These are phyloP conservation scores for Punctoribates punctum DNA, from an alignment of 2,888 invertebrate genomes.

Conservation along the genomic window DNA sequence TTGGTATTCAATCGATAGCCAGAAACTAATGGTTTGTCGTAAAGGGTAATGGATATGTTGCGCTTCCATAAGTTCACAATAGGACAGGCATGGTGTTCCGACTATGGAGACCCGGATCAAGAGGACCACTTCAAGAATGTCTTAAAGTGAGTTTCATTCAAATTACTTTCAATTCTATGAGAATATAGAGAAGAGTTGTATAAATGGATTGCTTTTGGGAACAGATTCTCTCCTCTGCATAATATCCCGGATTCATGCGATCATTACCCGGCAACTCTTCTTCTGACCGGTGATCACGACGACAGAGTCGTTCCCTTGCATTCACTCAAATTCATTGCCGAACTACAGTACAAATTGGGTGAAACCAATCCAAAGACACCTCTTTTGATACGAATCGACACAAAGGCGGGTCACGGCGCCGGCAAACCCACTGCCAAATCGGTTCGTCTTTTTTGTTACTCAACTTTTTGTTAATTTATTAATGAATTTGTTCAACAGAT, in stretches of 20 bases:
- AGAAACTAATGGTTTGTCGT: no score
- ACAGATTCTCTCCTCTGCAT: constrained; percentile 81
- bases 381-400: constrained; percentile 81
- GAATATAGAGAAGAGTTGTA: background rate
- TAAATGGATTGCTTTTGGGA: no score
- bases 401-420: constrained; percentile 92
- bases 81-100: constrained; percentile 92
- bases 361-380: constrained; percentile 66
- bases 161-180: background rate
- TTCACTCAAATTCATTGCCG: constrained; percentile 89
- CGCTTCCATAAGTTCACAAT: constrained; percentile 97
- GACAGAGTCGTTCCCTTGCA: constrained; percentile 97
- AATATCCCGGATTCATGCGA: constrained; percentile 59
- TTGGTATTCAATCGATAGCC: constrained; percentile 46
- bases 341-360: constrained; percentile 73
- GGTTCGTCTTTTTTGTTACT: constrained; percentile 58
- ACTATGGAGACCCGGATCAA: constrained; percentile 87
- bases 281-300: constrained; percentile 90
- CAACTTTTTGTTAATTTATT: constrained; percentile 48
- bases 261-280: constrained; percentile 85
- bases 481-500: constrained; percentile 62
- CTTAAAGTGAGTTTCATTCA: constrained; percentile 59
- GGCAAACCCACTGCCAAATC: constrained; percentile 94
- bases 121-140: constrained; percentile 79
- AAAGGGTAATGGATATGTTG: constrained; percentile 92